Evolutionary conservation across 2,113 vertebrate genomes (phyloP).

Genomic region (Platysteira castanea): DNA sequence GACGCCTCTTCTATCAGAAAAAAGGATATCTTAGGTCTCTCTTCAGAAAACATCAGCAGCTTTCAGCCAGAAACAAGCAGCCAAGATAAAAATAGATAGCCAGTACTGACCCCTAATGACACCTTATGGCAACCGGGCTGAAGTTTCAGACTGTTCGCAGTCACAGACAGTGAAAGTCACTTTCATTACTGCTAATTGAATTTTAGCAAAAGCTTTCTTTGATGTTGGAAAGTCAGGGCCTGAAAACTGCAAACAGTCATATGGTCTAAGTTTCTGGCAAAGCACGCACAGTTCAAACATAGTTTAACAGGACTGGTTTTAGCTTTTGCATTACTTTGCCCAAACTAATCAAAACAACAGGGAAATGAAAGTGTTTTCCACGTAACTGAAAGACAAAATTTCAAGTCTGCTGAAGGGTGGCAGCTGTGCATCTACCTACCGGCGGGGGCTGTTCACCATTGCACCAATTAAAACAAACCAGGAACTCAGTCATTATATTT

Average conservation of each 20-base stretch:
- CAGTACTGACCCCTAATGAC: background rate
- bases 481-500: conserved; percentile 82
- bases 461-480: conserved; percentile 72
- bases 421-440: conserved; percentile 70
- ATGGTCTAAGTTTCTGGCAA: background rate
- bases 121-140: background rate
- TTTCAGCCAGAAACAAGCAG: background rate
- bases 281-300: background rate
- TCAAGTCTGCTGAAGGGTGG: background rate
- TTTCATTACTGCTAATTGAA: background rate
- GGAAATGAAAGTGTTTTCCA: background rate
- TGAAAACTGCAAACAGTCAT: background rate
- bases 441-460: conserved; percentile 85
- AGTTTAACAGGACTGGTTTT: background rate
- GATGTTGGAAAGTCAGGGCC: background rate
- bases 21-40: background rate
- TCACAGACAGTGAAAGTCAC: background rate
- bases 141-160: background rate
- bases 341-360: background rate
- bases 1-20: conserved; percentile 75
- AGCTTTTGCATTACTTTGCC: background rate
- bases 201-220: background rate
- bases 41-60: background rate
- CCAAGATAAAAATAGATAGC: background rate
- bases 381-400: background rate